A percentile compares a stretch with the other conserved stretches of the same genome.
Evolutionary conservation across 2,113 vertebrate species (phyloP).

Genomic region (Catagonus wagneri): DNA sequence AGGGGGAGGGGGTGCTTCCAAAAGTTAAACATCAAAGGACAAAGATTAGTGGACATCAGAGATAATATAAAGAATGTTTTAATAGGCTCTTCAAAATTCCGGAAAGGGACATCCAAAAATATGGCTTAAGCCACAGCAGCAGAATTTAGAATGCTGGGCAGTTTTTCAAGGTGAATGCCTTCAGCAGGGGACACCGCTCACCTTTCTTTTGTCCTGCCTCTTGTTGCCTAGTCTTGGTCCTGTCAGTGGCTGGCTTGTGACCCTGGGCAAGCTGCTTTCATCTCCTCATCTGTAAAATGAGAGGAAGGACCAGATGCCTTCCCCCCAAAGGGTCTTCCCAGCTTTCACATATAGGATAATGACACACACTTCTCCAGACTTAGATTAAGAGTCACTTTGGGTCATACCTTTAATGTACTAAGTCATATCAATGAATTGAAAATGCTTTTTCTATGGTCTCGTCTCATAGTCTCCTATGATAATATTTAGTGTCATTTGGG

Average conservation of each 20-base stretch:
- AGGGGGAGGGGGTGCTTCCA: not conserved
- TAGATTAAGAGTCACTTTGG: not conserved
- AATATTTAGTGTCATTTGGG: not conserved
- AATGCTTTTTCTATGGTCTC: not conserved
- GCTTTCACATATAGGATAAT: not conserved
- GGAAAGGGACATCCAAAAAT: slow-evolving; percentile 21
- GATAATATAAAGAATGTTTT: not conserved
- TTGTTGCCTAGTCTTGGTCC: not conserved
- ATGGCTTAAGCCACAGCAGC: not conserved
- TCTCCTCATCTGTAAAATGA: not conserved
- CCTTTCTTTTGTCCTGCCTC: not conserved
- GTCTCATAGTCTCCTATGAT: not conserved
- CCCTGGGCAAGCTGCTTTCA: not conserved
- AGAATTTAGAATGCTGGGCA: not conserved
- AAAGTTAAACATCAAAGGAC: not conserved
- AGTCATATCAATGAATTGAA: not conserved
- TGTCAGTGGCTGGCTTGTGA: not conserved
- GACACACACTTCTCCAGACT: not conserved
- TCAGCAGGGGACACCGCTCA: accelerated
- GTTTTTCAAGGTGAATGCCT: not conserved
- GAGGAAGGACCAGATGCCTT: not conserved
- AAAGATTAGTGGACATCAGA: not conserved
- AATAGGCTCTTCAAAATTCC: not conserved
- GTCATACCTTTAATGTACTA: not conserved
- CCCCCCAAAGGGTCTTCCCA: not conserved